Conservation (phyloP, 1,140 invertebrate genomes). For the Platorchestia sp. region DNA sequence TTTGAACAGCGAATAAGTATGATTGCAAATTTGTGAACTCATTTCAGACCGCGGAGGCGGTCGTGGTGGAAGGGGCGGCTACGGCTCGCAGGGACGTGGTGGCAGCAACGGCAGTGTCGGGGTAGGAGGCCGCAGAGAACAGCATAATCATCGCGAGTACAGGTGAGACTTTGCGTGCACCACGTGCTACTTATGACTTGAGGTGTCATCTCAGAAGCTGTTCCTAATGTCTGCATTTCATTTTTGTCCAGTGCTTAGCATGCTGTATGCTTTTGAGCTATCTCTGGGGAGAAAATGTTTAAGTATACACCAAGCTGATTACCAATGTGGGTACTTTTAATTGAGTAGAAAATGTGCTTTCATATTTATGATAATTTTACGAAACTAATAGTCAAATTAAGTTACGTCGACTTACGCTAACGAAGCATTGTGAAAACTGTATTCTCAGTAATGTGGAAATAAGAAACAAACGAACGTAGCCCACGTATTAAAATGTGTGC, state of each 20-base stretch:
- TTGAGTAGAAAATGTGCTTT: background rate
- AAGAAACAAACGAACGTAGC: background rate
- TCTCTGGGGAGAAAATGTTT: no score
- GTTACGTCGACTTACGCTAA: background rate
- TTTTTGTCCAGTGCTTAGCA: no score
- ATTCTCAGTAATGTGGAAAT: background rate
- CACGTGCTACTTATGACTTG: background rate
- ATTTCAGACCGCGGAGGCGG: constrained; percentile 20
- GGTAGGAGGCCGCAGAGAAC: background rate
- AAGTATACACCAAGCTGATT: no score
- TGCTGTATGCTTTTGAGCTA: no score
- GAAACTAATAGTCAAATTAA: background rate
- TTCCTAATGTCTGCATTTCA: no score
- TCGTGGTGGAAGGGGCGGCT: constrained; percentile 19
- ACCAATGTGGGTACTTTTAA: background rate
- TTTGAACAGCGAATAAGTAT: no score
- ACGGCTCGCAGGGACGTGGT: constrained; percentile 1
- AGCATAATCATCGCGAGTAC: constrained; percentile 24
- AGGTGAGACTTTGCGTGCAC: background rate
- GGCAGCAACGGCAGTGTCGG: background rate
- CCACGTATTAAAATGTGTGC: background rate
- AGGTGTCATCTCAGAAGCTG: background rate
- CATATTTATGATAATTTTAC: background rate
- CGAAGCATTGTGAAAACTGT: background rate
- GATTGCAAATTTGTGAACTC: no score